Evolutionary conservation across 2,888 invertebrate genomes (phyloP), one percentile per base, ranked within the genome.

Genomic region (Tipula vernalis): DNA sequence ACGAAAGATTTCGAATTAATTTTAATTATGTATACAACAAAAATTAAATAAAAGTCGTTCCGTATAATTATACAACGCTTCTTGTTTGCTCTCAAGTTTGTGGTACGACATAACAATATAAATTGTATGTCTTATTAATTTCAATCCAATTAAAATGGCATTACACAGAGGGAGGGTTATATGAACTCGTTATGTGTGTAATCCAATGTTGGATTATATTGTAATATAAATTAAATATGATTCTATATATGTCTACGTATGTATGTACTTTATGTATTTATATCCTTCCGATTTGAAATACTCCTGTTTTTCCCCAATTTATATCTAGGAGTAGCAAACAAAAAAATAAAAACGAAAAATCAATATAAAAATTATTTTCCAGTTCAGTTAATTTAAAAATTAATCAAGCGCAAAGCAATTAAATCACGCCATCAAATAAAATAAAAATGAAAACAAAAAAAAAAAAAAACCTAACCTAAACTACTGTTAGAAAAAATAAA

Each of bases 321-420:
- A 71, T 18, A 28, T 71, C 13, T 71, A 71, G 71, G 18, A 71
- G 28, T 18, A 71, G 71, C 71, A 28, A 71, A 51, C 8, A 44
- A 51, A n/a, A 51, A 71, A 57, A 2, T 28, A 28, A 28, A 28
- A 28, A 28, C 28, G 28, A 28, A 71, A 71, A 71, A 71, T 71
- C 71, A 71, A 71, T 71, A 71, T 12, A 71, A 71, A 71, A 71
- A 28, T 71, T 71, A 71, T 71, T 71, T 71, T 71, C 71, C 71
- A 71, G 71, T 71, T 71, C 71, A 71, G 71, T 71, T 71, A 28
- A 71, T 28, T 28, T 71, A 28, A 71, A 71, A 71, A 71, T 71
- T 71, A 71, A 71, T 71, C 71, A 71, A 71, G 71, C 71, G 71
- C 71, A 71, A 71, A 71, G 71, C 71, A 71, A 71, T 71, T 71